A percentile compares a stretch with the other conserved stretches of the same genome.
phyloP scores from a whole-genome alignment of 2,113 vertebrate genomes.

The Apistogramma diplotaenia region DNA sequence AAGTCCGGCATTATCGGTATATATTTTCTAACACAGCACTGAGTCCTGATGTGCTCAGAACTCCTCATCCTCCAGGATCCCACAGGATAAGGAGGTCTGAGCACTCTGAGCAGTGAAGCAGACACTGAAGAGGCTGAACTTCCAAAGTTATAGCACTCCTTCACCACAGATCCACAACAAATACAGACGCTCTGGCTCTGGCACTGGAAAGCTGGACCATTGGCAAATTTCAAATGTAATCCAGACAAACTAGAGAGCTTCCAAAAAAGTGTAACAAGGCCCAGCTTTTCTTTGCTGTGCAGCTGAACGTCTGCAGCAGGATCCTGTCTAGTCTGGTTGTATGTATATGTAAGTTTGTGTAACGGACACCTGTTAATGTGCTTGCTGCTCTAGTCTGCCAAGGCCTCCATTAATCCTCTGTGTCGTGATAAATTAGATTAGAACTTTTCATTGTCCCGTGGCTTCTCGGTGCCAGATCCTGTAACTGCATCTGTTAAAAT shows the following conservation, averaged over 20 bases:
- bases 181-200: constrained; percentile 26
- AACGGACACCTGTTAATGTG: constrained; percentile 22
- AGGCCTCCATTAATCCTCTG: not conserved
- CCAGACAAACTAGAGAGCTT: constrained; percentile 21
- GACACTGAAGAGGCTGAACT: not conserved
- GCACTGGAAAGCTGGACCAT: constrained; percentile 46
- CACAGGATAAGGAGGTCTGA: not conserved
- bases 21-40: not conserved
- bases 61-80: not conserved
- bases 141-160: not conserved
- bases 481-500: not conserved
- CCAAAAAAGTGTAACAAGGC: not conserved
- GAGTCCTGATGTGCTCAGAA: not conserved
- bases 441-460: not conserved
- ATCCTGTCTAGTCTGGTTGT: not conserved
- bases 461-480: not conserved
- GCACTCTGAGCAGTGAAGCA: not conserved
- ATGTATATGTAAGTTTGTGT: not conserved
- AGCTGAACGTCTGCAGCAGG: not conserved
- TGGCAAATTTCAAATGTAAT: constrained; percentile 15
- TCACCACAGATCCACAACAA: constrained; percentile 16
- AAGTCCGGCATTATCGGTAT: constrained; percentile 48
- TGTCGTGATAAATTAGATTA: constrained; percentile 8
- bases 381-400: not conserved
- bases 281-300: constrained; percentile 5